These are phyloP conservation scores for Pelodytes ibericus DNA, from an alignment of 2,797 vertebrate species.

Conservation along the genomic window DNA sequence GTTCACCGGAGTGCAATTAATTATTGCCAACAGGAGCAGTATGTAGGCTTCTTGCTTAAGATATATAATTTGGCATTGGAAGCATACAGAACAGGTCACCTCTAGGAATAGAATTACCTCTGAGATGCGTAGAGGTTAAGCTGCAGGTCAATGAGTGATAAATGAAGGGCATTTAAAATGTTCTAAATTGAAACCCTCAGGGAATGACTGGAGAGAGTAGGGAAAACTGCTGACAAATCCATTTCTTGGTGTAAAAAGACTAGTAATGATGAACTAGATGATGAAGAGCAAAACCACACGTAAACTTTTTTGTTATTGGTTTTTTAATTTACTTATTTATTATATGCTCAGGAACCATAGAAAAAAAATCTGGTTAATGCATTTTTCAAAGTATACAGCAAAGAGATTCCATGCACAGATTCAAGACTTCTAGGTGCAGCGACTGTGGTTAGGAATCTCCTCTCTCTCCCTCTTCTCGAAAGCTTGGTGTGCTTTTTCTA, in stretches of 20 bases:
- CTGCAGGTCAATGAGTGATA: conserved; percentile 23
- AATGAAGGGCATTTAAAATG: conserved; percentile 27
- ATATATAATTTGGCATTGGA: neutral
- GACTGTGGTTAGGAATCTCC: conserved; percentile 62
- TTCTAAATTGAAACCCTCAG: neutral
- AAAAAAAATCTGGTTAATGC: conserved; percentile 31
- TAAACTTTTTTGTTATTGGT: neutral
- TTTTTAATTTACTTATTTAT: conserved; percentile 27
- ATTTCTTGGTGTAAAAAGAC: neutral
- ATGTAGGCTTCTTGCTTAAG: neutral
- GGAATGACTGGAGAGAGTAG: neutral
- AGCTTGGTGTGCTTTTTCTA: conserved; percentile 79
- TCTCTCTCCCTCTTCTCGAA: conserved; percentile 75
- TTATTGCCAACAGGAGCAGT: neutral
- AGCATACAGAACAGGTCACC: neutral
- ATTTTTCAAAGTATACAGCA: conserved; percentile 21
- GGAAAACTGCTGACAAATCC: conserved; percentile 16
- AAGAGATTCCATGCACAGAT: neutral
- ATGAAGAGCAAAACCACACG: conserved; percentile 1
- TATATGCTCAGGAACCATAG: conserved; percentile 15
- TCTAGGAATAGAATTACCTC: neutral
- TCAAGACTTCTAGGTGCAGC: conserved; percentile 65
- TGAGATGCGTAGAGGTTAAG: conserved; percentile 1
- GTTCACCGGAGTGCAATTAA: neutral
- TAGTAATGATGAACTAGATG: neutral